Evolutionary conservation across 2,113 vertebrate genomes (phyloP), one percentile per base, ranked within the genome.

Genomic region (Microtus montanus): DNA sequence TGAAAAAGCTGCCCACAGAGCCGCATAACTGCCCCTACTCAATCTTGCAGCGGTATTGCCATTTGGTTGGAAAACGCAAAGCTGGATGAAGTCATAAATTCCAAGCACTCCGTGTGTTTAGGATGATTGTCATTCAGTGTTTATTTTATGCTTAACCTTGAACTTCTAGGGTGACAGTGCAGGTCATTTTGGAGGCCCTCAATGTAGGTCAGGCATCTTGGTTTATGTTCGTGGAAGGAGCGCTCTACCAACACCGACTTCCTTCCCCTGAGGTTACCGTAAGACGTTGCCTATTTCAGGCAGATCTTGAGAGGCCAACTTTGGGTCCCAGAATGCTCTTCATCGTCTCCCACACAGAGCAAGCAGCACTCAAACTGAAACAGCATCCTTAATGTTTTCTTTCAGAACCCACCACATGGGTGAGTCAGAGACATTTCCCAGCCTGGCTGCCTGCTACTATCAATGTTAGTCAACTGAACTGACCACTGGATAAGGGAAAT

Each of bases 241-340:
- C 61, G 15, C 44, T 30, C 54, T 74, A 63, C 93, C 26, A 14
- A 84, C 75, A 87, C 90, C 80, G 38, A 95, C 96, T 98, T 98
- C 96, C 97, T 96, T 94, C 93, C 97, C 94, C 73, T 93, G 94
- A 83, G 92, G 82, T 98, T 97, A 97, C 97, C 97, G 97, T 97
- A 97, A 98, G 68, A 95, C 79, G 71, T 41, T 71, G 90, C 66
- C 80, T 80, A 19, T 89, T 87, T 94, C 13, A 38, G 66, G 44
- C 90, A 77, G 70, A 93, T 49, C 17, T 78, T 95, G 89, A 97
- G 74, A 97, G 96, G 92, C 54, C 87, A 90, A 38, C 20, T 49
- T 38, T 4, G 33, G 91, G 91, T 75, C 74, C 74, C 64, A 95
- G 70, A 95, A 58, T 49, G 58, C 58, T 87, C 49, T 89, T 77